Evolutionary conservation across 1,140 invertebrate species (phyloP), one percentile per base, ranked within the genome.

Genomic region (Drosophila seguyi): DNA sequence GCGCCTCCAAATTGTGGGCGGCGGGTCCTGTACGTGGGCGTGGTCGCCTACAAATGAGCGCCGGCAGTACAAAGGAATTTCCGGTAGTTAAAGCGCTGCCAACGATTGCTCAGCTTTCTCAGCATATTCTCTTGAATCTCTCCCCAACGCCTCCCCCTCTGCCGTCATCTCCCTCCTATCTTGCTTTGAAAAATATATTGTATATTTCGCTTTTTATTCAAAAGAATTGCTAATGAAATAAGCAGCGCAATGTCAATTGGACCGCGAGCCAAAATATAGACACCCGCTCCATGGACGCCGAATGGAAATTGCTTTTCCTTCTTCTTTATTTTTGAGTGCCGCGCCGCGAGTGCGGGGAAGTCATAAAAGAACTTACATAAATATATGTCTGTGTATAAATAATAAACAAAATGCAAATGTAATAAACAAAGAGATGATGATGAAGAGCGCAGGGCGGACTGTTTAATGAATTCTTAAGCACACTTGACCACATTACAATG

Each of bases 401-500:
- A 90, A 90, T 90, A 90, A 90, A 90, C 85, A 81, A 79, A 85
- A 90, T 90, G 85, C 85, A 90, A 90, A 90, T 90, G 85, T 90
- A 85, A 90, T 90, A 90, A 90, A 90, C 86, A 90, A 90, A 79
- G 65, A 65, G 72, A 80, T 29, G 75, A 71, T 63, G 81, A 71
- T 69, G 67, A 76, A 52, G 65, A 73, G 55, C 38, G 45, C 10
- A 56, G 31, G 20, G 36, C 55, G 75, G 60, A 72, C 66, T 75
- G 60, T 68, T 81, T 74, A 75, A 85, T 73, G 78, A 85, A 81
- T 81, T 73, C 65, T 77, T 80, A 73, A 68, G 78, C 78, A 85
- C 73, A 76, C 69, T 85, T 90, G 81, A 85, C 78, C 85, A 81
- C 79, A 75, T 81, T 90, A 74, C 34, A 47, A 72, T 50, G 67